These are phyloP conservation scores for Phrynosoma platyrhinos DNA, from an alignment of 2,113 vertebrate species.

Conservation along the genomic window DNA sequence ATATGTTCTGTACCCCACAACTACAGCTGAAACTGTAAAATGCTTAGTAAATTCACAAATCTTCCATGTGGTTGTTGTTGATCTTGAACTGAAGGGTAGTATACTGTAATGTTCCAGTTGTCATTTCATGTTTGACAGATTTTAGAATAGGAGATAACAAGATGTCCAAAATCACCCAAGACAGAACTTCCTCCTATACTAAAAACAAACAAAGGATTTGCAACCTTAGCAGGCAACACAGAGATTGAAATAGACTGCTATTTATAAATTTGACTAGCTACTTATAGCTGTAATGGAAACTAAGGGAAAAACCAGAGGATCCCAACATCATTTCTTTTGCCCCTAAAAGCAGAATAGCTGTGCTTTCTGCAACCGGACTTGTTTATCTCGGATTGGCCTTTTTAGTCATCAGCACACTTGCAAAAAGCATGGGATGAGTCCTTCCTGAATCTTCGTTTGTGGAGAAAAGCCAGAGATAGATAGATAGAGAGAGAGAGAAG, in stretches of 20 bases:
- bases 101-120: constrained; percentile 72
- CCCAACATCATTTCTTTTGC: not conserved
- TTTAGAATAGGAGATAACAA: constrained; percentile 80
- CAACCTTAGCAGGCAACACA: constrained; percentile 53
- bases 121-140: constrained; percentile 80
- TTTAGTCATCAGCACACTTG: too few species aligned
- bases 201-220: constrained; percentile 60
- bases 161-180: constrained; percentile 71
- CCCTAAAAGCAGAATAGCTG: not conserved
- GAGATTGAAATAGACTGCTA: constrained; percentile 48
- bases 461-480: too few species aligned
- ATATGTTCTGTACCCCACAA: constrained; percentile 39
- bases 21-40: constrained; percentile 56
- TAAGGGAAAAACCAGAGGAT: not conserved
- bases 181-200: constrained; percentile 48
- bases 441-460: too few species aligned
- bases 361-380: too few species aligned
- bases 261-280: constrained; percentile 41
- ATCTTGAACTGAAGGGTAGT: constrained; percentile 66
- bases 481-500: not conserved
- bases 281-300: constrained; percentile 1
- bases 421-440: too few species aligned
- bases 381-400: too few species aligned
- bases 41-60: constrained; percentile 64
- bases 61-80: constrained; percentile 68